Evolutionary conservation across 2,888 invertebrate species (phyloP).

Genomic region (Lysandra coridon): DNA sequence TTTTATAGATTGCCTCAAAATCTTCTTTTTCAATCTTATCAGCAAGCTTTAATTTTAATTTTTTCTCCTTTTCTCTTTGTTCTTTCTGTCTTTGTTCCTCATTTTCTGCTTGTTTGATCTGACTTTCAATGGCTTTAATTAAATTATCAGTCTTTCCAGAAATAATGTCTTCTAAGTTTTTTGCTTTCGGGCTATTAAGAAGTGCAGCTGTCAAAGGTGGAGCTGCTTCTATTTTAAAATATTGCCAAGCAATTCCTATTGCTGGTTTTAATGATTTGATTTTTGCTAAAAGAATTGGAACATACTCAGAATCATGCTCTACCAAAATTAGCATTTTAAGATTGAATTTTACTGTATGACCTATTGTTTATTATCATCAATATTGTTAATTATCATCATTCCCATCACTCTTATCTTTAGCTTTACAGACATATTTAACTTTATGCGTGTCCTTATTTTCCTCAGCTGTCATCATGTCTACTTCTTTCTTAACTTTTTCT

Average conservation of each 20-base stretch:
- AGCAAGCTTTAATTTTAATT: not conserved
- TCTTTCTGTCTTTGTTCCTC: not conserved
- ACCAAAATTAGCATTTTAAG: not conserved
- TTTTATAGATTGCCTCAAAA: not conserved
- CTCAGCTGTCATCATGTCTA: not conserved
- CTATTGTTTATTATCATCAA: not conserved
- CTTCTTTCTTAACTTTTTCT: constrained; percentile 44
- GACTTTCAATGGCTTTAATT: not conserved
- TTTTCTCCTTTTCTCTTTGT: not conserved
- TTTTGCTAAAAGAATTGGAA: constrained; percentile 42
- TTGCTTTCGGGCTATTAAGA: constrained; percentile 51
- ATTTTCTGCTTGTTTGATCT: not conserved
- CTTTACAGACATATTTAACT: not conserved
- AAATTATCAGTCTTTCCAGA: not conserved
- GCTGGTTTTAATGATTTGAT: constrained; percentile 49
- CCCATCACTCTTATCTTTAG: not conserved
- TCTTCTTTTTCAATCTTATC: not conserved
- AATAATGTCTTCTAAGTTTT: constrained; percentile 33
- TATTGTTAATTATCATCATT: not conserved
- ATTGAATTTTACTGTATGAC: not conserved
- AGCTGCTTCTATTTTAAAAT: constrained; percentile 64
- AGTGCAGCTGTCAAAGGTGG: constrained; percentile 57
- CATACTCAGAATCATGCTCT: not conserved
- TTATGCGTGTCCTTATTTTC: not conserved
- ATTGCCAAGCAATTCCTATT: constrained; percentile 57